Evolutionary conservation across 2,797 vertebrate genomes (phyloP).

Genomic region (Melanotaenia maccullochi): DNA sequence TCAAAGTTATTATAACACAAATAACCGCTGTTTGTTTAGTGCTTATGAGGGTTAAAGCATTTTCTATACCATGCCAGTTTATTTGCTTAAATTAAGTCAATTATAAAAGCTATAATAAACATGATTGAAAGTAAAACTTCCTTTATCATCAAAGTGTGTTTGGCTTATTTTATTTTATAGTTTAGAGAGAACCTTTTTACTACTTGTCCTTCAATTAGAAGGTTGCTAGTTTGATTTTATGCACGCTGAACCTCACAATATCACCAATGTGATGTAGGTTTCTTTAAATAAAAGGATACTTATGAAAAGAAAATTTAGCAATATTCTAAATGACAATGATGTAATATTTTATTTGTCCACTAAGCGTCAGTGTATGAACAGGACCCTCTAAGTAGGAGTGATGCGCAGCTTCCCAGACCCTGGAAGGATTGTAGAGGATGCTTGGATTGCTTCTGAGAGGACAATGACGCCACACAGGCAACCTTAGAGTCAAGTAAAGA

Average conservation of each 20-base stretch:
- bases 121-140: background rate
- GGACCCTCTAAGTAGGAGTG: background rate
- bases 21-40: too few relatives aligned
- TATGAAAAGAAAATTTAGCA: too few relatives aligned
- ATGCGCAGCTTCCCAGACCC: background rate
- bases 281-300: background rate
- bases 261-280: background rate
- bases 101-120: background rate
- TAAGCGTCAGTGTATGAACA: slow-evolving; percentile 52
- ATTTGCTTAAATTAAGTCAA: slow-evolving; percentile 3
- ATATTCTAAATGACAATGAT: background rate
- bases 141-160: slow-evolving; percentile 6
- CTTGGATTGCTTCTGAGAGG: background rate
- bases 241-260: background rate
- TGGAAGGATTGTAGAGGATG: background rate
- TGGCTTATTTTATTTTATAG: slow-evolving; percentile 1
- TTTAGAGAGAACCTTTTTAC: background rate
- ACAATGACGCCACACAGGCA: background rate
- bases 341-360: slow-evolving; percentile 30
- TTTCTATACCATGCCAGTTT: background rate
- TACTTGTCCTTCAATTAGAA: background rate
- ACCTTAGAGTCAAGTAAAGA: background rate
- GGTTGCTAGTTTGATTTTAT: background rate
- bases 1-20: too few relatives aligned
- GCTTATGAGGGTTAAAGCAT: too few relatives aligned